Conservation (phyloP, 2,888 invertebrate species). For the Thelaira solivaga region DNA sequence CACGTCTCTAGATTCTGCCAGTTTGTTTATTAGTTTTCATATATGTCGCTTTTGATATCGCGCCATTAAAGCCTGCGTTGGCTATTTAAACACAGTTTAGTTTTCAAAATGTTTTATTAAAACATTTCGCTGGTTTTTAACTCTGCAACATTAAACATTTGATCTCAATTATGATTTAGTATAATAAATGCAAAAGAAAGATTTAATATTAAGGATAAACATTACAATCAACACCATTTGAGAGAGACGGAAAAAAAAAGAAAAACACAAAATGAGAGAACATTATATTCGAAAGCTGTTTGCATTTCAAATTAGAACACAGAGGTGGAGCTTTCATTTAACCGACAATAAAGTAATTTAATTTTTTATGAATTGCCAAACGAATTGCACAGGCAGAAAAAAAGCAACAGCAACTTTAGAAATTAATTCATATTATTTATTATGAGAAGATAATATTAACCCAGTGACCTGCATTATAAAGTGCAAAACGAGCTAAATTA, state of each 20-base stretch:
- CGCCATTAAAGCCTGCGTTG: too few species aligned
- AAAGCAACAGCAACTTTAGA: conserved; percentile 4
- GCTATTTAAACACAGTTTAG: background rate
- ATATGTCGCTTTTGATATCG: too few species aligned
- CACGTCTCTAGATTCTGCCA: too few species aligned
- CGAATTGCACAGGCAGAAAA: too few species aligned
- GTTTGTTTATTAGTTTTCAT: too few species aligned
- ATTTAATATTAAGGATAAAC: conserved; percentile 49
- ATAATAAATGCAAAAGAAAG: conserved; percentile 26
- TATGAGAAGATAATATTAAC: conserved; percentile 41
- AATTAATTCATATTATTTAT: conserved; percentile 43
- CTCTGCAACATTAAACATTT: background rate
- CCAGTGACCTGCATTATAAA: conserved; percentile 43
- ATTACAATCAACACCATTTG: conserved; percentile 44
- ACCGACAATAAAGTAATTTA: conserved; percentile 59
- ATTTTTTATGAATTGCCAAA: conserved; percentile 33
- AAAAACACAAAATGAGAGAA: too few species aligned
- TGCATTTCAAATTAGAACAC: conserved; percentile 23
- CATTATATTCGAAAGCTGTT: conserved; percentile 21
- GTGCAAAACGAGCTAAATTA: background rate
- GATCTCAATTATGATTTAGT: conserved; percentile 53
- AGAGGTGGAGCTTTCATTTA: conserved; percentile 46
- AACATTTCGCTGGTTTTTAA: conserved; percentile 6
- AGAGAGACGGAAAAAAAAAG: too few species aligned
- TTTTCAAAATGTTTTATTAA: too few species aligned